These are phyloP conservation scores for Falco berigora DNA, from an alignment of 2,797 vertebrate genomes.

Conservation along the genomic window DNA sequence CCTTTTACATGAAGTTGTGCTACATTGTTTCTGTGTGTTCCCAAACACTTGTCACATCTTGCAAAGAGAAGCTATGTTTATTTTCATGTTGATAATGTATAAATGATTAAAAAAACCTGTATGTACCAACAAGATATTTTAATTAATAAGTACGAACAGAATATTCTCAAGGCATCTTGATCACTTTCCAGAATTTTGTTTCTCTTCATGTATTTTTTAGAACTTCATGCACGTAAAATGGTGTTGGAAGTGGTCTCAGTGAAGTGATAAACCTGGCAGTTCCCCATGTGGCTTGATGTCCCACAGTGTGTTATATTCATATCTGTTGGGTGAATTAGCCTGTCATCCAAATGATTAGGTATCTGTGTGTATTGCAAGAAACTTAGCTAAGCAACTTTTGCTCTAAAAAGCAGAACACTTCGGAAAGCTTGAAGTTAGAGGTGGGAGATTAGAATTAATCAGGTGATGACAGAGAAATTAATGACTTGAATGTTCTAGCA, in stretches of 20 bases:
- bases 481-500: not conserved
- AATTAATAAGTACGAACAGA: not conserved
- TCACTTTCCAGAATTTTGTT: not conserved
- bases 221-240: not conserved
- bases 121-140: not conserved
- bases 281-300: not conserved
- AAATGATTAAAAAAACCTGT: not conserved
- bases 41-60: not conserved
- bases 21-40: not conserved
- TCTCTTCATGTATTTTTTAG: not conserved
- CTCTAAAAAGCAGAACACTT: not conserved
- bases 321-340: not conserved
- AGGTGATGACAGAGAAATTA: not conserved
- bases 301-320: not conserved
- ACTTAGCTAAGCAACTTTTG: not conserved
- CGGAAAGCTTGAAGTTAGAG: not conserved
- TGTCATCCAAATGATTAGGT: not conserved
- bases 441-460: not conserved
- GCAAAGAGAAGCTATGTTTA: not conserved
- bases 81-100: not conserved
- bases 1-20: rapidly evolving
- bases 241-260: not conserved
- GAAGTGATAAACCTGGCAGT: not conserved
- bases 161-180: not conserved
- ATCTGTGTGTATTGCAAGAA: not conserved